These are phyloP conservation scores for Drosophila macrospina DNA, from an alignment of 2,888 invertebrate species.

Conservation along the genomic window DNA sequence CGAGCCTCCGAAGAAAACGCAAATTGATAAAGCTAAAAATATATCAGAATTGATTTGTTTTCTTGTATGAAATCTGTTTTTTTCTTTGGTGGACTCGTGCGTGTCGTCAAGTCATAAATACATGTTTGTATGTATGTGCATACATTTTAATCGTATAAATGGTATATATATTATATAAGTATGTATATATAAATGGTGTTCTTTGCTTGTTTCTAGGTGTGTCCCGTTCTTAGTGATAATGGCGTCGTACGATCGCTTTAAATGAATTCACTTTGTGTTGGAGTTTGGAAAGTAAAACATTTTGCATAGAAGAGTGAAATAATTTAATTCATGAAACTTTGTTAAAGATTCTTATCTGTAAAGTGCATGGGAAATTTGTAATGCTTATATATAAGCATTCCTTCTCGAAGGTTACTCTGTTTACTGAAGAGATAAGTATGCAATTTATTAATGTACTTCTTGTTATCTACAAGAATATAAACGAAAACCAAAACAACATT, in stretches of 20 bases:
- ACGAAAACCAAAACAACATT: slow-evolving; percentile 23
- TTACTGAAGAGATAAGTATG: slow-evolving; percentile 19
- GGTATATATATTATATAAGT: slow-evolving; percentile 27
- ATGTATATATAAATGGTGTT: slow-evolving; percentile 29
- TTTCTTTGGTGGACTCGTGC: slow-evolving; percentile 22
- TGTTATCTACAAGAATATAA: slow-evolving; percentile 1
- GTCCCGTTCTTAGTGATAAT: slow-evolving; percentile 37
- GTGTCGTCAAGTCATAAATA: slow-evolving; percentile 50
- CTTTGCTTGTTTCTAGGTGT: slow-evolving; percentile 52
- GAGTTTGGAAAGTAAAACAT: slow-evolving; percentile 2
- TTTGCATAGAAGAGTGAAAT: not conserved
- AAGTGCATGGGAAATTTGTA: slow-evolving; percentile 15
- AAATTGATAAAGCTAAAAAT: slow-evolving; percentile 73
- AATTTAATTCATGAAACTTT: slow-evolving; percentile 9
- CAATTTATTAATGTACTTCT: slow-evolving; percentile 22
- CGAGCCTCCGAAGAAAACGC: slow-evolving; percentile 66
- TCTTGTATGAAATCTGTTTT: slow-evolving; percentile 32
- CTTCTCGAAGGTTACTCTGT: slow-evolving; percentile 19
- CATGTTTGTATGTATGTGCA: slow-evolving; percentile 22
- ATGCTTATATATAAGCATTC: not conserved
- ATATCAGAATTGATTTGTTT: slow-evolving; percentile 38
- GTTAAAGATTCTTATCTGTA: not conserved
- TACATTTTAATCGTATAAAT: slow-evolving; percentile 17
- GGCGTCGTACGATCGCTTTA: slow-evolving; percentile 31
- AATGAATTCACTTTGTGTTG: slow-evolving; percentile 28